phyloP scores from a whole-genome alignment of 2,797 vertebrate genomes.

The Schizopygopsis malacanthus region DNA sequence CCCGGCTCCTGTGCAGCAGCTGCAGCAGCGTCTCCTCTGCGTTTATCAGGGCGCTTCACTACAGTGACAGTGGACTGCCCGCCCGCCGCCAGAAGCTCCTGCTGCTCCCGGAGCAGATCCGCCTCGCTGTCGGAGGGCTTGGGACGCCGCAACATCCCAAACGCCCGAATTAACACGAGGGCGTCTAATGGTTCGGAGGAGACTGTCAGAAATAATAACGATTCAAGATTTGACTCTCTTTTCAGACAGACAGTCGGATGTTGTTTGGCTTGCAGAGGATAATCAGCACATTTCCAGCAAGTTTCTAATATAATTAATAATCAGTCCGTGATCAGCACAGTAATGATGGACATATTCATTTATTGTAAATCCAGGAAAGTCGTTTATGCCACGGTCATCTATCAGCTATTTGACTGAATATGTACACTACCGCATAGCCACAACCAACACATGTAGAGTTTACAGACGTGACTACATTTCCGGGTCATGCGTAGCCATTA shows the following conservation, averaged over 20 bases:
- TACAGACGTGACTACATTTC: not conserved
- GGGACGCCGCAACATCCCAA: slow-evolving; percentile 88
- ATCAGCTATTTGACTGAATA: not conserved
- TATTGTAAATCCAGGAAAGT: not conserved
- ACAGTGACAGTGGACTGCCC: slow-evolving; percentile 82
- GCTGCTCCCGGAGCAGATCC: slow-evolving; percentile 90
- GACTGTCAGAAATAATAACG: not conserved
- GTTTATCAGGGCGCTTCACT: slow-evolving; percentile 88
- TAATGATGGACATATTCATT: not conserved
- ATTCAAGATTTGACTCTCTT: not conserved
- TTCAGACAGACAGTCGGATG: slow-evolving; percentile 13
- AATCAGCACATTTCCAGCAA: not conserved
- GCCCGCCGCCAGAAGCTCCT: slow-evolving; percentile 85
- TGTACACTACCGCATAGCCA: not conserved
- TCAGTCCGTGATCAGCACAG: not conserved
- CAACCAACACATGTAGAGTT: slow-evolving; percentile 16
- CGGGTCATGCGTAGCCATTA: slow-evolving; percentile 15
- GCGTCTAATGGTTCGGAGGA: not conserved
- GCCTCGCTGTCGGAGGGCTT: slow-evolving; percentile 90
- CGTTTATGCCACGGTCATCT: not conserved
- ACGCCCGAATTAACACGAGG: slow-evolving; percentile 16
- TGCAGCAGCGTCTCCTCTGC: slow-evolving; percentile 73
- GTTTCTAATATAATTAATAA: not conserved
- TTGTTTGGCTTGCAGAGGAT: not conserved
- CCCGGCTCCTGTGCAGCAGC: slow-evolving; percentile 26